These are phyloP conservation scores for Ailurus styani DNA, from an alignment of 2,113 vertebrate genomes.

Conservation along the genomic window DNA sequence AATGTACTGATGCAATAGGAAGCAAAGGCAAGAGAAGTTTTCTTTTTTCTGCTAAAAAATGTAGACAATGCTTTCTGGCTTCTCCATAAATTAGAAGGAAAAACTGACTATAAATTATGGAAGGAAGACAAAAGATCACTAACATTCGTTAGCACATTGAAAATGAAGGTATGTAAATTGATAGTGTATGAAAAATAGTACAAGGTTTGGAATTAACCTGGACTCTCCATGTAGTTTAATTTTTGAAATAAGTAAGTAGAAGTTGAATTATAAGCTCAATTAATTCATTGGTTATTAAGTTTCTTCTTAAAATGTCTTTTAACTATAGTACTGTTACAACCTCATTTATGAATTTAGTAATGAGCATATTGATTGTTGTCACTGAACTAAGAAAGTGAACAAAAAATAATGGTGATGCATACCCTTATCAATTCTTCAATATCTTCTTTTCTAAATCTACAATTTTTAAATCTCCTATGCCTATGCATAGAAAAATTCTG, in stretches of 20 bases:
- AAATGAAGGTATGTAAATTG: not conserved
- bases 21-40: not conserved
- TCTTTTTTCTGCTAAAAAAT: not conserved
- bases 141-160: not conserved
- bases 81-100: not conserved
- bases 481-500: not conserved
- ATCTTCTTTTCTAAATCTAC: not conserved
- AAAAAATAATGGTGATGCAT: not conserved
- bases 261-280: not conserved
- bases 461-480: not conserved
- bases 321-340: not conserved
- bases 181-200: not conserved
- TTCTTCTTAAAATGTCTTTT: not conserved
- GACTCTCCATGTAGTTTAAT: not conserved
- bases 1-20: not conserved
- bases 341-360: not conserved
- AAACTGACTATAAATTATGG: not conserved
- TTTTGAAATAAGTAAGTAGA: not conserved
- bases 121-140: not conserved
- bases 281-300: not conserved
- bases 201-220: not conserved
- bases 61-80: not conserved
- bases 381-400: not conserved
- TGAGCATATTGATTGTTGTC: not conserved
- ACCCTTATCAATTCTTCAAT: not conserved